Conservation (phyloP, 2,888 invertebrate species). For the Scrobipalpa costella region DNA sequence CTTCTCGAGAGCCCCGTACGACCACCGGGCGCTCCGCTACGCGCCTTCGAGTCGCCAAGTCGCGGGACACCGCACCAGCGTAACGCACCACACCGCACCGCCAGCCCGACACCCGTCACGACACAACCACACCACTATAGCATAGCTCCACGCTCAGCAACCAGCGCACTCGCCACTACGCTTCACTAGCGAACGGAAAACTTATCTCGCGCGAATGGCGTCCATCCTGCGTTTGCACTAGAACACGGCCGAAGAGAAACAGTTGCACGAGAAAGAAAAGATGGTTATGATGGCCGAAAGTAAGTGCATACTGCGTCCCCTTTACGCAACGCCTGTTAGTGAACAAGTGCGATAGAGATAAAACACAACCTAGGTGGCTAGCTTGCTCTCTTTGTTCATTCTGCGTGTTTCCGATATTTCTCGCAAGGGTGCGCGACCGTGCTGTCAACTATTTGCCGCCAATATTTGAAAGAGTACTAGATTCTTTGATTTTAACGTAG, state of each 20-base stretch:
- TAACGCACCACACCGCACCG: constrained; percentile 39
- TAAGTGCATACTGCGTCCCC: constrained; percentile 65
- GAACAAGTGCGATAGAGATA: constrained; percentile 62
- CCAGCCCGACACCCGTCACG: constrained; percentile 50
- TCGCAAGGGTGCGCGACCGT: constrained; percentile 61
- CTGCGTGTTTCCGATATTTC: constrained; percentile 41
- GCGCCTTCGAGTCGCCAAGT: constrained; percentile 41
- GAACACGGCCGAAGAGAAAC: constrained; percentile 79
- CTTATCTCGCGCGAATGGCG: constrained; percentile 79
- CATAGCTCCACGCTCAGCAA: constrained; percentile 64
- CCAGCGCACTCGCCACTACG: constrained; percentile 48
- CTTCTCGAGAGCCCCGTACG: constrained; percentile 41
- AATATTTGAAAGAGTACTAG: constrained; percentile 39
- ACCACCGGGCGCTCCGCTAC: constrained; percentile 46
- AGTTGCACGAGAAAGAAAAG: constrained; percentile 80
- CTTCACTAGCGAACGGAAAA: constrained; percentile 63
- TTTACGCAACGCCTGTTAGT: constrained; percentile 48
- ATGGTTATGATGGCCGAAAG: constrained; percentile 79
- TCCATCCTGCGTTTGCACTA: constrained; percentile 80
- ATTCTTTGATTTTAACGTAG: neutral
- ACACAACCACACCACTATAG: constrained; percentile 56
- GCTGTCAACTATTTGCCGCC: constrained; percentile 37
- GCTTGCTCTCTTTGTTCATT: constrained; percentile 78
- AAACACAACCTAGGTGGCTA: constrained; percentile 73
- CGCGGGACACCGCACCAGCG: constrained; percentile 47